Evolutionary conservation across 2,888 invertebrate genomes (phyloP), one percentile per base, ranked within the genome.

Genomic region (Oxycera nigricornis): DNA sequence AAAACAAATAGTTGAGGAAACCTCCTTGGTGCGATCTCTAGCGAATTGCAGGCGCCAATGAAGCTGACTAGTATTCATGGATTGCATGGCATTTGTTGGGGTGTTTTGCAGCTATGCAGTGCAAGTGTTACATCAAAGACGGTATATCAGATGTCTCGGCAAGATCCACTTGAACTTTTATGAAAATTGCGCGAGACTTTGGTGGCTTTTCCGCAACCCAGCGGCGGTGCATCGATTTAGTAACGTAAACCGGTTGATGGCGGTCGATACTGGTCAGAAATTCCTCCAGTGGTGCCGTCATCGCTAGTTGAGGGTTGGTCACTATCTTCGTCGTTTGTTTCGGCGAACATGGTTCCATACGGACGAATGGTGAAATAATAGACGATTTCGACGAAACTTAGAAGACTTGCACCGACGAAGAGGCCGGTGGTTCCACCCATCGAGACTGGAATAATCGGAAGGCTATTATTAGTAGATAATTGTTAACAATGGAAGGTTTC

Each of bases 401-500:
- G 84, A n/a, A 91, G 82, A 78, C 91, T 91, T 0, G 90, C 90
- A 7, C 91, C 91, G 14, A 90, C 87, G 79, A 91, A 91, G 1
- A 91, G 82, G 0, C 90, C 90, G 0, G 90, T 88, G 0, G 90
- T 90, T 61, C 91, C 90, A 0, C 91, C 91, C 73, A 91, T 89
- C 0, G 90, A 90, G 26, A 91, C 91, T 90, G 81, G 72, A 86
- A 82, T 52, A 1, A 55, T 20, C 14, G 7, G 14, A 39, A 39
- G 39, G 14, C 7, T 9, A 39, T 9, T 2, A 35, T 9, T 2
- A 24, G 7, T 39, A 39, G 39, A 39, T 39, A 39, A 9, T 39
- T 39, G 7, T 39, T 7, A n/a, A n/a, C n/a, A n/a, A n/a, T n/a
- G n/a, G n/a, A n/a, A n/a, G n/a, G n/a, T n/a, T n/a, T n/a, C n/a